These are phyloP conservation scores for Acanthopleura granulata DNA, from an alignment of 2,888 invertebrate genomes.

Conservation along the genomic window DNA sequence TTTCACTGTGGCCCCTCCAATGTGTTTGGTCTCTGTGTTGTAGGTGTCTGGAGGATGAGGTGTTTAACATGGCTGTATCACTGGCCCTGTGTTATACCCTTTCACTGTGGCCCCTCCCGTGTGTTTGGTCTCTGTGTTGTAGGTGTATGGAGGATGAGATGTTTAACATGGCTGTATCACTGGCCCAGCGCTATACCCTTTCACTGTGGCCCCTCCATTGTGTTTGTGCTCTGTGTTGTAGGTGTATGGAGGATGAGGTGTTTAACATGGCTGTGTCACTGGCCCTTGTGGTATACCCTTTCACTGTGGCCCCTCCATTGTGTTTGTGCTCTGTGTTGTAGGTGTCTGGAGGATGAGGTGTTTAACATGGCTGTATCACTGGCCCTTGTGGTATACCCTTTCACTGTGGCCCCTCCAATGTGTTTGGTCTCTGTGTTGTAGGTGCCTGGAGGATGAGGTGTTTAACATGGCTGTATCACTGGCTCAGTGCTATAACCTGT, in stretches of 20 bases:
- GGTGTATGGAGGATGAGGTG: constrained; percentile 69
- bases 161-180: constrained; percentile 68
- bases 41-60: constrained; percentile 70
- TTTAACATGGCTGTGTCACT: constrained; percentile 70
- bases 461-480: constrained; percentile 70
- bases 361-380: constrained; percentile 70
- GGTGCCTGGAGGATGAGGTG: constrained; percentile 69
- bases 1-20: constrained; percentile 70
- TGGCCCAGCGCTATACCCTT: constrained; percentile 71
- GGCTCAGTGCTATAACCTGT: constrained; percentile 70
- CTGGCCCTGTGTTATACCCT: constrained; percentile 71
- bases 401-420: constrained; percentile 69
- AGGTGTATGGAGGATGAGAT: constrained; percentile 70
- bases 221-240: no score
- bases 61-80: constrained; percentile 69
- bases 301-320: constrained; percentile 69
- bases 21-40: no score
- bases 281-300: constrained; percentile 70
- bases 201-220: constrained; percentile 69
- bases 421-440: no score
- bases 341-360: constrained; percentile 69
- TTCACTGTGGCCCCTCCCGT: constrained; percentile 68
- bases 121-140: constrained; percentile 28
- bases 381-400: constrained; percentile 70
- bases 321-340: no score